phyloP scores from a whole-genome alignment of 2,113 vertebrate genomes.

The Cercopithecus mona region DNA sequence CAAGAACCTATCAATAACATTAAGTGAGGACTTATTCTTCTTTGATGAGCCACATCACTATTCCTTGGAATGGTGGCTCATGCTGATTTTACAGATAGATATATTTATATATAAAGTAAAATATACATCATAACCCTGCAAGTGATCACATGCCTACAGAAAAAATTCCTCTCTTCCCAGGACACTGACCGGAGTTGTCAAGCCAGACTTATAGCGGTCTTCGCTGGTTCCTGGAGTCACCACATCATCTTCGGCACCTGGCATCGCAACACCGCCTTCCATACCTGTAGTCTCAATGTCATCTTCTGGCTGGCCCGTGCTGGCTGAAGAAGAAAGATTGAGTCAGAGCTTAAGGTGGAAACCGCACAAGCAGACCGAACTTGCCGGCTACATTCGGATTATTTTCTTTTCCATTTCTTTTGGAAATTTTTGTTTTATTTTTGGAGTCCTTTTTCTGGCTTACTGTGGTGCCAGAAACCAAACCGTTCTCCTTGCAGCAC shows the following conservation, averaged over 20 bases:
- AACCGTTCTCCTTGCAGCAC: neutral
- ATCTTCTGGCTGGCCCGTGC: slow-evolving; percentile 73
- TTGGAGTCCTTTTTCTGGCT: neutral
- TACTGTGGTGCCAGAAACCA: neutral
- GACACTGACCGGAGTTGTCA: slow-evolving; percentile 75
- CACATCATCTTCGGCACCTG: neutral
- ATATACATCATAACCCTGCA: neutral
- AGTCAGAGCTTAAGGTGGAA: slow-evolving; percentile 16
- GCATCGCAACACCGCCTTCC: neutral
- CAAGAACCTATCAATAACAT: neutral
- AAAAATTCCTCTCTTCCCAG: neutral
- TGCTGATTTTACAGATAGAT: neutral
- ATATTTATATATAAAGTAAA: neutral
- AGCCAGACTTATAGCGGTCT: neutral
- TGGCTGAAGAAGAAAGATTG: slow-evolving; percentile 69
- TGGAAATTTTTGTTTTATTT: neutral
- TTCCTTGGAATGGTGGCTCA: no score
- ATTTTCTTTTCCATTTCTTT: neutral
- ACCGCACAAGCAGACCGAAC: neutral
- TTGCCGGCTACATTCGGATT: neutral
- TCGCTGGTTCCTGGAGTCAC: neutral
- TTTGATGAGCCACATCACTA: neutral
- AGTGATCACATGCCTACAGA: neutral
- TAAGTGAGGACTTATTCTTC: neutral
- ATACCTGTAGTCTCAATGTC: slow-evolving; percentile 8